These are phyloP conservation scores for Synanthedon myopaeformis DNA, from an alignment of 2,888 invertebrate genomes.

Conservation along the genomic window DNA sequence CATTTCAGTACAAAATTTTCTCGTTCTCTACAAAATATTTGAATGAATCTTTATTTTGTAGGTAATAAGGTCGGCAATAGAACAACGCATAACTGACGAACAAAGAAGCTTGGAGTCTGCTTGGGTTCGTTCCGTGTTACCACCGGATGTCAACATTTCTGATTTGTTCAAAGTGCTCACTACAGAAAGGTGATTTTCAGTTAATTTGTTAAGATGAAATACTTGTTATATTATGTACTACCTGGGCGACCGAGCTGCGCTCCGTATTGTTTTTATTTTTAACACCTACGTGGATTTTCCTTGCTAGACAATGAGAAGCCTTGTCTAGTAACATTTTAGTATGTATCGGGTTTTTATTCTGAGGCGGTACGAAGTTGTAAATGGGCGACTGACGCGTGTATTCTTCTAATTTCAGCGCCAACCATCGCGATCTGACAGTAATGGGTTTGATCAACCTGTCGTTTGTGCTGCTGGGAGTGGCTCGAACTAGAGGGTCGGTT, in stretches of 20 bases:
- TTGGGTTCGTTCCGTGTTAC: constrained; percentile 40
- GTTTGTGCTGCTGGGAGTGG: constrained; percentile 34
- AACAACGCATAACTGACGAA: constrained; percentile 35
- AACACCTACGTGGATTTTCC: too few relatives aligned
- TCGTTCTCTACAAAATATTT: too few relatives aligned
- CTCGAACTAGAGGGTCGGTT: constrained; percentile 19
- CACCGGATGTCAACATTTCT: constrained; percentile 40
- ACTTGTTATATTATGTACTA: too few relatives aligned
- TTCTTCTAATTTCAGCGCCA: constrained; percentile 29
- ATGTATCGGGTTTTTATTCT: too few relatives aligned
- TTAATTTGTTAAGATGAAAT: too few relatives aligned
- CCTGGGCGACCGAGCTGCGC: too few relatives aligned
- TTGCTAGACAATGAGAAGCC: too few relatives aligned
- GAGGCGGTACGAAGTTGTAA: too few relatives aligned
- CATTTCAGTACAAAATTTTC: too few relatives aligned
- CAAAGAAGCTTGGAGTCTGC: constrained; percentile 33
- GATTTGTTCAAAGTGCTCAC: constrained; percentile 46
- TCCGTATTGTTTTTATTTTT: too few relatives aligned
- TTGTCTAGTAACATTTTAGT: too few relatives aligned
- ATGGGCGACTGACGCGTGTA: too few relatives aligned
- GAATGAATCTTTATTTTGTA: constrained; percentile 10
- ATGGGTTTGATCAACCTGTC: constrained; percentile 50
- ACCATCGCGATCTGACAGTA: constrained; percentile 47
- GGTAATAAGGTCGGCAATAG: constrained; percentile 46
- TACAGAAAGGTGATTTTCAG: constrained; percentile 37